Evolutionary conservation across 2,797 vertebrate species (phyloP), one percentile per base, ranked within the genome.

Genomic region (Sarcophilus harrisii): DNA sequence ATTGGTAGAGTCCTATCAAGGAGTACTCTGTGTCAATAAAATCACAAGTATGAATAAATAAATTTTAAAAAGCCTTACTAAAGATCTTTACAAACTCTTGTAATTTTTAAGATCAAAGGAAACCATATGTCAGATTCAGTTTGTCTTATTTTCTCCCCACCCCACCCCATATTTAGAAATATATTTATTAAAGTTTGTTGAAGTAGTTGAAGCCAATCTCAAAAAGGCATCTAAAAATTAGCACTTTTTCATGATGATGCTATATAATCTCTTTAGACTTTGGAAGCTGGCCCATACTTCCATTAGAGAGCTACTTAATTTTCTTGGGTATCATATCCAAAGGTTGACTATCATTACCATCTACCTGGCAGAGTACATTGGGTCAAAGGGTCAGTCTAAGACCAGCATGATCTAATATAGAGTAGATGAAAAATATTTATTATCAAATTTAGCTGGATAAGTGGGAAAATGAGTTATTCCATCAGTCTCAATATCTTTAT

Each of bases 201-300:
- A 30, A 93, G 8, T 93, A 73, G 52, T 52, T 58, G 45, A 27
- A 57, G 6, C 62, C 90, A 91, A 58, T 29, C 66, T 62, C 58
- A 96, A 95, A 93, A 94, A 95, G 96, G 91, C 49, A 96, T 92
- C 60, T 94, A 94, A 92, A 66, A 93, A 94, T 18, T 29, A 1
- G 49, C 94, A 58, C 96, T 95, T 97, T 92, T 96, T 95, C n/a
- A 93, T 95, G 97, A 96, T 92, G 95, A 94, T 90, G 91, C 57
- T 29, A 54, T 59, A 49, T 32, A 38, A 91, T 73, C 54, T 90
- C 5, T 92, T 12, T 92, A 94, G 57, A 87, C 27, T 27, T 73
- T 38, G 66, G n/a, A 38, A 73, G 66, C 66, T 24, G n/a, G 66
- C n/a, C 66, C n/a, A 73, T 21, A 38, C n/a, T 73, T 73, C 66